Conservation (phyloP, 2,113 vertebrate species). For the Malurus melanocephalus region DNA sequence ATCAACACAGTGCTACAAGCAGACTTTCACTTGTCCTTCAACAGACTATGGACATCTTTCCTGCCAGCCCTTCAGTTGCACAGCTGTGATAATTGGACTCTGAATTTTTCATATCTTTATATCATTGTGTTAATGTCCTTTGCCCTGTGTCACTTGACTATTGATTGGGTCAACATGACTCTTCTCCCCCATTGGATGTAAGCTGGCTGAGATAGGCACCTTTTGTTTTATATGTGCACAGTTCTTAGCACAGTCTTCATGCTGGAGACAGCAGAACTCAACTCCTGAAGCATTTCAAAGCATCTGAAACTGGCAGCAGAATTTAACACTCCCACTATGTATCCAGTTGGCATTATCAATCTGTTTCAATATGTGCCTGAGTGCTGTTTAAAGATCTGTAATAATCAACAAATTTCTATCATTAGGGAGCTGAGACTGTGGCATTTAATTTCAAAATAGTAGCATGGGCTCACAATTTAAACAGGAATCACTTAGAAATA, state of each 20-base stretch:
- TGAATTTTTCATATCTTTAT: background rate
- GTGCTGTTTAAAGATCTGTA: conserved; percentile 25
- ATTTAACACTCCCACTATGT: conserved; percentile 16
- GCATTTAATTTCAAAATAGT: conserved; percentile 7
- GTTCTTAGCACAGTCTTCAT: background rate
- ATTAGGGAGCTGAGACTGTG: background rate
- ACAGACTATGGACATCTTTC: background rate
- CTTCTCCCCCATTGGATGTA: background rate
- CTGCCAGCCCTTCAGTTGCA: background rate
- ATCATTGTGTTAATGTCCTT: background rate
- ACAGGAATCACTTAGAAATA: background rate
- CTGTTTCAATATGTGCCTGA: conserved; percentile 4
- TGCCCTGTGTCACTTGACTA: background rate
- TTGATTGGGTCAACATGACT: background rate
- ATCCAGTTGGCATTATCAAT: conserved; percentile 18
- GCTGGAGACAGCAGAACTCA: background rate
- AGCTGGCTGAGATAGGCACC: background rate
- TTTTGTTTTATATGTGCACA: background rate
- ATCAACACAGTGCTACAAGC: background rate
- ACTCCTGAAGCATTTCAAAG: background rate
- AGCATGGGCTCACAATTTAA: background rate
- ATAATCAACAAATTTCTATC: conserved; percentile 22
- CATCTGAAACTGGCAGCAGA: conserved; percentile 17
- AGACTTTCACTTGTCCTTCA: background rate
- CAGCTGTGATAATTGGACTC: background rate